A percentile compares a stretch with the other conserved stretches of the same genome.
phyloP scores from a whole-genome alignment of 2,113 vertebrate species.

The Eidolon helvum region DNA sequence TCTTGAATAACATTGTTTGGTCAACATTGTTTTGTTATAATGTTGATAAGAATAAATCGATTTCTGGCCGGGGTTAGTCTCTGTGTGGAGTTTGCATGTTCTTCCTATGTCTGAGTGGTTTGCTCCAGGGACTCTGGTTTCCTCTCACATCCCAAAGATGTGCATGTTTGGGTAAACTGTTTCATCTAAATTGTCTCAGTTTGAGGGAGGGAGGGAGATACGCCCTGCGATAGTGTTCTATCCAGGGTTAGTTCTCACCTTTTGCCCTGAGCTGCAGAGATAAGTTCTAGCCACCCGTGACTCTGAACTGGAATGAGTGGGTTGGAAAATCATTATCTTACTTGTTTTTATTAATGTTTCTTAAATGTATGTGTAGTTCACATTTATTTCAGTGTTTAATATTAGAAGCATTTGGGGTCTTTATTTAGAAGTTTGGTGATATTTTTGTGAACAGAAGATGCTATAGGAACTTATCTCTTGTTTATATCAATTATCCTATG shows the following conservation, averaged over 20 bases:
- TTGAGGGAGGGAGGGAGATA: background rate
- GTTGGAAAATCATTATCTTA: background rate
- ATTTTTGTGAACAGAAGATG: background rate
- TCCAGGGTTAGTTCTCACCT: background rate
- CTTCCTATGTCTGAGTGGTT: too few relatives aligned
- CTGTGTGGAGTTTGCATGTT: background rate
- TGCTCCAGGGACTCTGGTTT: background rate
- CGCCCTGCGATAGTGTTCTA: background rate
- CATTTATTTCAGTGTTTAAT: background rate
- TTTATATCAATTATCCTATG: background rate
- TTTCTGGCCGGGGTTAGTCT: background rate
- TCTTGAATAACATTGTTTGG: background rate
- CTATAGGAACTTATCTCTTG: background rate
- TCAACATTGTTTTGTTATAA: background rate
- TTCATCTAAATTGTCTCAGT: background rate
- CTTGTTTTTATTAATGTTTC: background rate
- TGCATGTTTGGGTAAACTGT: background rate
- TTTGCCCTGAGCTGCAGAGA: background rate
- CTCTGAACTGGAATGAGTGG: background rate
- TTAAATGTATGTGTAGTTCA: background rate
- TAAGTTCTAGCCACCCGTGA: too few relatives aligned
- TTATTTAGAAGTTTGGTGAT: background rate
- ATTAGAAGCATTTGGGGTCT: background rate
- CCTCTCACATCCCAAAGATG: background rate
- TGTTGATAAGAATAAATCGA: background rate